These are phyloP conservation scores for Sylvicapra grimmia DNA, from an alignment of 2,113 vertebrate genomes.

Conservation along the genomic window DNA sequence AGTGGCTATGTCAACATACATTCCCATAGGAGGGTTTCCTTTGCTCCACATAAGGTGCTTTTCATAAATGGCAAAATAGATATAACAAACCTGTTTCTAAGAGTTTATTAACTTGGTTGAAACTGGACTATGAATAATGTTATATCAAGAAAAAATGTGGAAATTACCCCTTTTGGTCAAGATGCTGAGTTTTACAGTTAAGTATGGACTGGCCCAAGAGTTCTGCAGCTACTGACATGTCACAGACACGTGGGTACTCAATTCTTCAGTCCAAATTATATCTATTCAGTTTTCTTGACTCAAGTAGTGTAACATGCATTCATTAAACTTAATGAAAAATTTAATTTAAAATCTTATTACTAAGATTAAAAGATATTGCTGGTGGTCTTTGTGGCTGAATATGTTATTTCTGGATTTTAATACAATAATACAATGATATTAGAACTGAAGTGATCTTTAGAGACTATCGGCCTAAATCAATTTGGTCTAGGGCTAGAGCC, in stretches of 20 bases:
- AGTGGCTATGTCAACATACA: neutral
- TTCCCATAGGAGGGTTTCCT: neutral
- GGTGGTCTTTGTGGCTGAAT: neutral
- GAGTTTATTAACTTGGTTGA: neutral
- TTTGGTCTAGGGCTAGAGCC: neutral
- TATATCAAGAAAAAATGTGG: neutral
- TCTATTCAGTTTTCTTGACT: neutral
- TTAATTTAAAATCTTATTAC: neutral
- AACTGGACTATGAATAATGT: neutral
- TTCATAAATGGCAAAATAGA: neutral
- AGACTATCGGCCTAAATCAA: neutral
- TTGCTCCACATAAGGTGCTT: neutral
- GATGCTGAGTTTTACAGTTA: neutral
- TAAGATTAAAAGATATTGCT: neutral
- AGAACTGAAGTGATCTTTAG: neutral
- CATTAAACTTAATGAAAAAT: conserved; percentile 28
- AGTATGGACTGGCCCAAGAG: neutral
- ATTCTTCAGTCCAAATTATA: neutral
- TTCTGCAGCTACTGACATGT: neutral
- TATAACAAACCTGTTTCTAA: neutral
- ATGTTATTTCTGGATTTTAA: conserved; percentile 9
- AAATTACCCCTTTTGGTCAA: neutral
- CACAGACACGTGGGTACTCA: neutral
- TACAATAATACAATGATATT: neutral
- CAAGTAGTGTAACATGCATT: neutral